Conservation (phyloP, 2,113 vertebrate species). For the Mesembrinibis cayennensis region DNA sequence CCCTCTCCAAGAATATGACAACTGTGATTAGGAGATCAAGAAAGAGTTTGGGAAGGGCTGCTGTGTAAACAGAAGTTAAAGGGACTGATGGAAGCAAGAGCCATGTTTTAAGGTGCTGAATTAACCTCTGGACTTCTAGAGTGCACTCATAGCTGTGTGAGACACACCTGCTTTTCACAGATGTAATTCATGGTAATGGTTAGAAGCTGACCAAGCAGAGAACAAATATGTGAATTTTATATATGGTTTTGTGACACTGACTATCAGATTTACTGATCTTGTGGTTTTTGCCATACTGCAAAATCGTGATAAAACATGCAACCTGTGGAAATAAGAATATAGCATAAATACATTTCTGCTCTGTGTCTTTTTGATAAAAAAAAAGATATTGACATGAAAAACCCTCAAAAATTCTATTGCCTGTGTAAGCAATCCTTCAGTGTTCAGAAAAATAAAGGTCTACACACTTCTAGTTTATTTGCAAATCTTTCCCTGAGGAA, state of each 20-base stretch:
- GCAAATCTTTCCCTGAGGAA: background rate
- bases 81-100: background rate
- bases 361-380: background rate
- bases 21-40: background rate
- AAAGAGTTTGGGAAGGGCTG: background rate
- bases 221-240: background rate
- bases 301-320: background rate
- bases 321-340: background rate
- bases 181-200: background rate
- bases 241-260: background rate
- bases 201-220: background rate
- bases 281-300: background rate
- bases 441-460: background rate
- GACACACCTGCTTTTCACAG: background rate
- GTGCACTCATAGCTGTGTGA: background rate
- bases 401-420: background rate
- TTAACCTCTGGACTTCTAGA: background rate
- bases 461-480: background rate
- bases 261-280: background rate
- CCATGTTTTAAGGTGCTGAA: background rate
- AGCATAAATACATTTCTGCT: background rate
- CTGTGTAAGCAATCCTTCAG: background rate
- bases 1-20: background rate
- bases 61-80: background rate
- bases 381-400: background rate